A percentile compares a stretch with the other conserved stretches of the same genome.
Evolutionary conservation across 2,888 invertebrate genomes (phyloP).

Genomic region (Drosophila rubida): DNA sequence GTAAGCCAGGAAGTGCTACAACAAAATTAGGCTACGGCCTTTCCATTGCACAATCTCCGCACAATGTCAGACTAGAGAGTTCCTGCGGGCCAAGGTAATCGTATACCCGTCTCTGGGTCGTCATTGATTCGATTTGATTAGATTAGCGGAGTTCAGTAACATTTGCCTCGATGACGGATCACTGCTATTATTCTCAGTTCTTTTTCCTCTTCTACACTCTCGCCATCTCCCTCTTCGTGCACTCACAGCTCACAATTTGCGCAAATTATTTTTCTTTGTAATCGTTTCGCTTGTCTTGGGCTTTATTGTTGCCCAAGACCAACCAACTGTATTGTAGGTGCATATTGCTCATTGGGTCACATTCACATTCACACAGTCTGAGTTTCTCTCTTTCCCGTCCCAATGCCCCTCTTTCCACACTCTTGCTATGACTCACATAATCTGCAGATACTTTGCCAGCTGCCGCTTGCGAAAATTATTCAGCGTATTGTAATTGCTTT

Average conservation of each 20-base stretch:
- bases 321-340: constrained; percentile 64
- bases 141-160: constrained; percentile 60
- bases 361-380: constrained; percentile 40
- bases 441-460: constrained; percentile 53
- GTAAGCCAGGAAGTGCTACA: constrained; percentile 75
- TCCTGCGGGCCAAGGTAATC: constrained; percentile 47
- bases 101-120: constrained; percentile 42
- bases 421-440: constrained; percentile 58
- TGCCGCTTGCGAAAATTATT: constrained; percentile 63
- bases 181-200: constrained; percentile 44
- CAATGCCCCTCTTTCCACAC: constrained; percentile 9
- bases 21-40: constrained; percentile 62
- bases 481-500: constrained; percentile 61
- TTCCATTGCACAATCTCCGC: constrained; percentile 57
- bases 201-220: constrained; percentile 3
- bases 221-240: constrained; percentile 2
- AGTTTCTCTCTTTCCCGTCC: constrained; percentile 1
- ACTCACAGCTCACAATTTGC: constrained; percentile 56
- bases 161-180: constrained; percentile 74
- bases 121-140: constrained; percentile 71
- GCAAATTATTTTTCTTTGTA: constrained; percentile 79
- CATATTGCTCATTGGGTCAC: constrained; percentile 78
- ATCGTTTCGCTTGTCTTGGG: constrained; percentile 72
- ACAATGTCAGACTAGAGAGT: constrained; percentile 13
- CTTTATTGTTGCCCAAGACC: constrained; percentile 62